These are phyloP conservation scores for Rhabdornis inornatus DNA, from an alignment of 2,113 vertebrate species.

Conservation along the genomic window DNA sequence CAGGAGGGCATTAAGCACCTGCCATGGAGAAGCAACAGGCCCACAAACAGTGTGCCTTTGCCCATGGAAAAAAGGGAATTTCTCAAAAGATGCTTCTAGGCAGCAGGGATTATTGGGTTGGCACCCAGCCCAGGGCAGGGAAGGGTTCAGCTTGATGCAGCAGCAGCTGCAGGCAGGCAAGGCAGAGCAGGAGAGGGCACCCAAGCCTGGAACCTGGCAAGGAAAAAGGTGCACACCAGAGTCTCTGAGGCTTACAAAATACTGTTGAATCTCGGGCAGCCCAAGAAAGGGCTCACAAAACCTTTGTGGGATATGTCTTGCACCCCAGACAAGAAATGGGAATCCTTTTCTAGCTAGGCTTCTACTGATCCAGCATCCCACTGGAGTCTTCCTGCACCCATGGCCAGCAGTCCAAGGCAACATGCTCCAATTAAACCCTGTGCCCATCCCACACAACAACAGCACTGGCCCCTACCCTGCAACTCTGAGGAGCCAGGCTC, in stretches of 20 bases:
- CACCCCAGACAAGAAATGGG: neutral
- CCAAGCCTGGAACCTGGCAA: neutral
- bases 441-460: neutral
- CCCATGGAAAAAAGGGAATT: neutral
- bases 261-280: neutral
- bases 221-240: rapidly evolving
- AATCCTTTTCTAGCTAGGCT: neutral
- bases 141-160: neutral
- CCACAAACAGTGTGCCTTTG: neutral
- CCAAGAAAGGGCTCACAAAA: neutral
- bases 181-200: neutral
- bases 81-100: neutral
- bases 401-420: neutral
- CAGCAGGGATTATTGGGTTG: neutral
- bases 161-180: neutral
- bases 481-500: neutral
- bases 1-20: neutral
- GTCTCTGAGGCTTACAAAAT: neutral
- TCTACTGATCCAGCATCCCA: neutral
- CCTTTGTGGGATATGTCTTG: neutral
- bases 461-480: neutral
- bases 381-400: neutral
- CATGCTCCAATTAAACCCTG: rapidly evolving
- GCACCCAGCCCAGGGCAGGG: neutral
- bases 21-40: neutral